Evolutionary conservation across 2,888 invertebrate species (phyloP).

Genomic region (Oscheius myriophilus): DNA sequence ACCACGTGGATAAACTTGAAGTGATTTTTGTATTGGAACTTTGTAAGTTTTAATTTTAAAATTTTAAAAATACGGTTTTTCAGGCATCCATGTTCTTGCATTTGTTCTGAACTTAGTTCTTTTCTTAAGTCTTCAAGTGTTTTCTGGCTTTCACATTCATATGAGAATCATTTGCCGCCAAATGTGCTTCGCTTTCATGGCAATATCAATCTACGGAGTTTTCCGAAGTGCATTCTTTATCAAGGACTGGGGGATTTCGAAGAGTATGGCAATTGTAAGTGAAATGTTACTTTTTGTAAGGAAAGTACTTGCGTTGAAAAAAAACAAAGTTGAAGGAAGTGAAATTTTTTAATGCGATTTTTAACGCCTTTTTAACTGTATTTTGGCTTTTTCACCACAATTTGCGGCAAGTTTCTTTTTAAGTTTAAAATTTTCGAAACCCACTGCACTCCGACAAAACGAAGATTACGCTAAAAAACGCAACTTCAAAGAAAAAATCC

Average conservation of each 20-base stretch:
- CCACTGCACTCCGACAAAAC: no score
- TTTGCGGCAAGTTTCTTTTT: no score
- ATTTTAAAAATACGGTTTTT: neutral
- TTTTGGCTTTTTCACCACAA: no score
- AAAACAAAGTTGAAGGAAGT: no score
- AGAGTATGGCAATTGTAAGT: no score
- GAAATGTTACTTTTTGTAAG: no score
- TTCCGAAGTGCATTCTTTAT: constrained; percentile 7
- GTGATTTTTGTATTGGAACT: constrained; percentile 8
- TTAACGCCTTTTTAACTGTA: no score
- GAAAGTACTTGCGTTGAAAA: no score
- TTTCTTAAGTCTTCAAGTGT: neutral
- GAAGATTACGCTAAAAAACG: no score
- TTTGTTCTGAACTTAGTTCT: constrained; percentile 5
- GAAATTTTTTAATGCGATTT: no score
- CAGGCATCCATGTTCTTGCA: constrained; percentile 19
- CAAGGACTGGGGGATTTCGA: constrained; percentile 12
- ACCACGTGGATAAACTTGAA: neutral
- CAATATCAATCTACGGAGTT: constrained; percentile 7
- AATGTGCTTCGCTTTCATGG: constrained; percentile 6
- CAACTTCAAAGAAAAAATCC: no score
- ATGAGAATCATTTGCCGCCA: constrained; percentile 15
- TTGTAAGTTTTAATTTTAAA: neutral
- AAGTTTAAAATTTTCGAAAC: no score
- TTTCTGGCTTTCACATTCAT: constrained; percentile 22